A percentile compares a stretch with the other conserved stretches of the same genome.
Evolutionary conservation across 2,888 invertebrate genomes (phyloP).

Genomic region (Pammene aurita): DNA sequence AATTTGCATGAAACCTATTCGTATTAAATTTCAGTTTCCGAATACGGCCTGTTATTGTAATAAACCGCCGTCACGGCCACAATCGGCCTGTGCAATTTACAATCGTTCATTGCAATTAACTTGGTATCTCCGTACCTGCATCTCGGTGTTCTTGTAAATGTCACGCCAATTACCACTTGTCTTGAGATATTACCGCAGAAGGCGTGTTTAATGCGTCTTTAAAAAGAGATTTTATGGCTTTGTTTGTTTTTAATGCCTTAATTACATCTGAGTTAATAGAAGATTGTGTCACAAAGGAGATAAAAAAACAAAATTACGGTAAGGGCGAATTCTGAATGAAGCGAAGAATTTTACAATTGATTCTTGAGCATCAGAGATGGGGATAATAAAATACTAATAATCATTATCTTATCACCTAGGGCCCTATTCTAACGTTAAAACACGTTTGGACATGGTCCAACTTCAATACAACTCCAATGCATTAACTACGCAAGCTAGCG

Average conservation of each 20-base stretch:
- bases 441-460: no score
- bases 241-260: neutral
- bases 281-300: neutral
- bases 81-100: slow-evolving; percentile 74
- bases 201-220: slow-evolving; percentile 17
- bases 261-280: neutral
- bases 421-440: no score
- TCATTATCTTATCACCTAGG: no score
- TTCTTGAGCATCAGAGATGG: no score
- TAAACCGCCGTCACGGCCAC: slow-evolving; percentile 70
- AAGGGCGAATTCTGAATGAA: no score
- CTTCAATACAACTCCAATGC: no score
- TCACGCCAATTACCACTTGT: slow-evolving; percentile 21
- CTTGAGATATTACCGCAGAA: slow-evolving; percentile 7
- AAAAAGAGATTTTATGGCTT: neutral
- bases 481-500: no score
- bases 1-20: no score
- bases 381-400: no score
- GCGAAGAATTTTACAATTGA: no score
- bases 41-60: slow-evolving; percentile 65
- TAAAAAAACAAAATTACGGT: no score
- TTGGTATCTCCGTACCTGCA: slow-evolving; percentile 57
- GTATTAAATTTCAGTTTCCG: slow-evolving; percentile 1
- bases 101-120: slow-evolving; percentile 76
- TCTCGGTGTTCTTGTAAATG: slow-evolving; percentile 29